Conservation (phyloP, 2,113 vertebrate genomes). For the Passer montanus region DNA sequence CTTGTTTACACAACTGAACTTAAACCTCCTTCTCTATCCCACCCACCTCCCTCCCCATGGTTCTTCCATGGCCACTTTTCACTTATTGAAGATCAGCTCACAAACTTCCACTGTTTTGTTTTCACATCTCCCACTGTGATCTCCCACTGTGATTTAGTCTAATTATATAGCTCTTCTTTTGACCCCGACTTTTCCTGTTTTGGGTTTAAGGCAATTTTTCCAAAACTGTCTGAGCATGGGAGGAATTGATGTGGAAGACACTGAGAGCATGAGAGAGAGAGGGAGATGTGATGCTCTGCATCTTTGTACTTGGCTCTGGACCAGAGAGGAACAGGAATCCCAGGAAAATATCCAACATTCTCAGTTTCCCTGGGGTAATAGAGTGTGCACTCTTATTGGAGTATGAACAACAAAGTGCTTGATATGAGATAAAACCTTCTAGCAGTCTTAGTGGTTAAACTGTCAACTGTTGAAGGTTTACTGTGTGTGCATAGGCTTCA, state of each 20-base stretch:
- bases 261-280: background rate
- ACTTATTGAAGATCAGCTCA: background rate
- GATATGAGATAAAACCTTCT: background rate
- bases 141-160: background rate
- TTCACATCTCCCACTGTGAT: background rate
- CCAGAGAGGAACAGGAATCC: background rate
- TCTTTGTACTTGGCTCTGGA: background rate
- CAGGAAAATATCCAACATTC: background rate
- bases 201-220: background rate
- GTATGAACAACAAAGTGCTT: background rate
- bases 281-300: background rate
- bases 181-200: background rate
- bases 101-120: background rate
- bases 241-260: background rate
- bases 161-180: constrained; percentile 9
- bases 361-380: background rate
- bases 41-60: background rate
- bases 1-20: background rate
- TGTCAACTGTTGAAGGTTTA: background rate
- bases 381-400: background rate
- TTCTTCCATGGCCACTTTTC: background rate
- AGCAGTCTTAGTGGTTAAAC: background rate
- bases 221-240: background rate
- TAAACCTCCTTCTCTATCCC: background rate
- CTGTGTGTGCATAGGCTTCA: background rate